Conservation (phyloP, 2,113 vertebrate genomes). For the Anseranas semipalmata region DNA sequence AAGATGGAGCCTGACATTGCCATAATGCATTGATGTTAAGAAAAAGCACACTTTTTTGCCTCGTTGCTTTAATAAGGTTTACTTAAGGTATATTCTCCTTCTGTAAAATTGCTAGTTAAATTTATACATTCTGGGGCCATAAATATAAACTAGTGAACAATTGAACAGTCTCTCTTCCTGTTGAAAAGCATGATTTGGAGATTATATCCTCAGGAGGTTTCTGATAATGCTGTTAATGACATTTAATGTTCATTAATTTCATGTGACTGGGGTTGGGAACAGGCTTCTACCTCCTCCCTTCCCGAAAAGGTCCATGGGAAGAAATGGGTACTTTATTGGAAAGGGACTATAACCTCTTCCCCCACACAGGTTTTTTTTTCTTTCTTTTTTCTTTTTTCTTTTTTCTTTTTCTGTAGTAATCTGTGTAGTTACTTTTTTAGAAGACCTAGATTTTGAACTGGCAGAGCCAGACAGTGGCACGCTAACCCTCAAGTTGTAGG, state of each 20-base stretch:
- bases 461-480: not conserved
- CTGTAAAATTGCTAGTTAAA: not conserved
- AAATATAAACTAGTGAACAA: slow-evolving; percentile 27
- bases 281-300: not conserved
- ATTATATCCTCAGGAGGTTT: not conserved
- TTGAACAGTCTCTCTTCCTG: not conserved
- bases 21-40: not conserved
- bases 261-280: not conserved
- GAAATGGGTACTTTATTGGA: not conserved
- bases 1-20: not conserved
- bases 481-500: not conserved
- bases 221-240: not conserved
- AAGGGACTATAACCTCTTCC: not conserved
- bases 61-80: slow-evolving; percentile 1
- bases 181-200: not conserved
- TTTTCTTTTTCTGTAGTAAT: not conserved
- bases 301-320: not conserved
- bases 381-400: not conserved
- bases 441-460: not conserved
- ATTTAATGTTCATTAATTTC: not conserved
- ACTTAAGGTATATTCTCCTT: not conserved
- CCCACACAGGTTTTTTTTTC: no score
- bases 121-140: not conserved
- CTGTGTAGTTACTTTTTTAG: not conserved
- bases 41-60: not conserved